phyloP scores from a whole-genome alignment of 2,797 vertebrate genomes.

The Eurystomus glaucurus region DNA sequence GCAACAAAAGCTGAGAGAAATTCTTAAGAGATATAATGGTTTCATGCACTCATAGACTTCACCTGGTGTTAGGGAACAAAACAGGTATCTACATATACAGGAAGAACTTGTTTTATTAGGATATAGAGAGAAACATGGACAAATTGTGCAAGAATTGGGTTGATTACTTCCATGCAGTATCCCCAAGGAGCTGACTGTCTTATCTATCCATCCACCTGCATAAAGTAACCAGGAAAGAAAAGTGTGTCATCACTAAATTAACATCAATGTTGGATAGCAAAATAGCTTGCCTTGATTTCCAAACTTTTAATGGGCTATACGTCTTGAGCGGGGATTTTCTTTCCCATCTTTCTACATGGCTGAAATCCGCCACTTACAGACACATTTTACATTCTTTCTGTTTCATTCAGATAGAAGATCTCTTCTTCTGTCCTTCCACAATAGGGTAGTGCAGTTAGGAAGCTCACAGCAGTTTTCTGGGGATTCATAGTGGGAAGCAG shows the following conservation, averaged over 20 bases:
- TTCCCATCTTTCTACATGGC: background rate
- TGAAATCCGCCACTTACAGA: background rate
- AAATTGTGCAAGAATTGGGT: background rate
- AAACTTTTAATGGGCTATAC: background rate
- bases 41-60: background rate
- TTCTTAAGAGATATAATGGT: background rate
- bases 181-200: background rate
- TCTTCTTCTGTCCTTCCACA: background rate
- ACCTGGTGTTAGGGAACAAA: background rate
- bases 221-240: background rate
- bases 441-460: background rate
- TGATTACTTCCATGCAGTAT: background rate
- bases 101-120: background rate
- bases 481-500: background rate
- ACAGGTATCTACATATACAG: background rate
- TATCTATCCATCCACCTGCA: background rate
- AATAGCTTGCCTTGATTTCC: background rate
- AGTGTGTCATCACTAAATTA: background rate
- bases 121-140: background rate
- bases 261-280: background rate
- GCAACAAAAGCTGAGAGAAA: background rate
- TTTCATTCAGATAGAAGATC: background rate
- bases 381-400: background rate
- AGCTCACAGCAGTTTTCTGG: background rate
- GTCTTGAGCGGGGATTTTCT: background rate